Evolutionary conservation across 2,113 vertebrate species (phyloP).

Genomic region (Oceanites oceanicus): DNA sequence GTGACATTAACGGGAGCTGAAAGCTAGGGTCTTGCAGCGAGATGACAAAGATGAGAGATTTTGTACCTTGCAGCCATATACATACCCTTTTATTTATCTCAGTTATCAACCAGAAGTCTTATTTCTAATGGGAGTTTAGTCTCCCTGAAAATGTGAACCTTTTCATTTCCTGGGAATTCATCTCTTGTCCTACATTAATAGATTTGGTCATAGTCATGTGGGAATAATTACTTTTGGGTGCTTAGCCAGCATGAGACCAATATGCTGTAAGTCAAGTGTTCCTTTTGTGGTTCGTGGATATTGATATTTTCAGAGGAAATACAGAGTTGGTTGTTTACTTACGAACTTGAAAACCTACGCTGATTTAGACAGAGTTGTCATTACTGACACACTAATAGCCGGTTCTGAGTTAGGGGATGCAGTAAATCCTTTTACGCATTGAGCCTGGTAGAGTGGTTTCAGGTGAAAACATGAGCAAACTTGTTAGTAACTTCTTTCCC

Average conservation of each 20-base stretch:
- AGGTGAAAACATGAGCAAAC: conserved; percentile 3
- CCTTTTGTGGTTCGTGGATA: neutral
- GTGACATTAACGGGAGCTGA: neutral
- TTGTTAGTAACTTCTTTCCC: neutral
- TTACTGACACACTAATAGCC: neutral
- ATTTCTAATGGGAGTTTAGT: neutral
- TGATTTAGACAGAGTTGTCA: neutral
- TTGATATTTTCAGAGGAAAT: neutral
- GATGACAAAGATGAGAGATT: neutral
- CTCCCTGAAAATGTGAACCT: neutral
- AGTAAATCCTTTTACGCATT: neutral
- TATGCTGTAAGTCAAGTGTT: rapidly evolving
- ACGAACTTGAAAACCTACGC: neutral
- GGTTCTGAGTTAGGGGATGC: neutral
- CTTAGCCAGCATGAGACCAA: rapidly evolving
- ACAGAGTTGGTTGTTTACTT: neutral
- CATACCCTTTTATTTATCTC: neutral
- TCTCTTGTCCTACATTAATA: neutral
- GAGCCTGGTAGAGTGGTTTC: neutral
- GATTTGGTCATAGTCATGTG: neutral
- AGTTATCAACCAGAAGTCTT: neutral
- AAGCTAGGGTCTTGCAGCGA: neutral
- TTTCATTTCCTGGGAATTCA: neutral
- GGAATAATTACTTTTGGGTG: neutral
- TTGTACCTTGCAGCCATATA: neutral